Conservation (phyloP, 2,888 invertebrate genomes). For the Azorinus chamasolen region DNA sequence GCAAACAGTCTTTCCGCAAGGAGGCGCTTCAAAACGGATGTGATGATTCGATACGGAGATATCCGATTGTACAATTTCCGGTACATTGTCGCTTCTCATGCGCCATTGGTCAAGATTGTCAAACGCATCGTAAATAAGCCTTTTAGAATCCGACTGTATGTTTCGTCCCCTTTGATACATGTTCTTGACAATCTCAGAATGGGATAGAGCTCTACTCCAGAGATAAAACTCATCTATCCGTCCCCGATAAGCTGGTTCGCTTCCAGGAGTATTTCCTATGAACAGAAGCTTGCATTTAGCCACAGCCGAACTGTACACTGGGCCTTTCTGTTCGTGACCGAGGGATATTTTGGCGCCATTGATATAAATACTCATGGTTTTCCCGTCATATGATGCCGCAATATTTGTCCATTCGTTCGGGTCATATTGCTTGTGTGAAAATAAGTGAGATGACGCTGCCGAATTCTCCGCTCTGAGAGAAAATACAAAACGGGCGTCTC, state of each 20-base stretch:
- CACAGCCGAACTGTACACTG: constrained; percentile 61
- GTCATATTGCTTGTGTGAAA: constrained; percentile 63
- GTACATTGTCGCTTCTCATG: constrained; percentile 26
- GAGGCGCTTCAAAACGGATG: constrained; percentile 71
- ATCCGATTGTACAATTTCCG: constrained; percentile 60
- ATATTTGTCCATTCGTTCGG: constrained; percentile 76
- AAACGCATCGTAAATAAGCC: constrained; percentile 65
- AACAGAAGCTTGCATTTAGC: constrained; percentile 70
- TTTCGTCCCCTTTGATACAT: constrained; percentile 32
- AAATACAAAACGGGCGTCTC: constrained; percentile 70
- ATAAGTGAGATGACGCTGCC: constrained; percentile 48
- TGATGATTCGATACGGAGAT: constrained; percentile 59
- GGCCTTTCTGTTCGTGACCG: constrained; percentile 66
- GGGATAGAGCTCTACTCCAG: constrained; percentile 70
- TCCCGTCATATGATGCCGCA: constrained; percentile 75
- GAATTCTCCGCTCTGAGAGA: constrained; percentile 70
- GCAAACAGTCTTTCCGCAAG: constrained; percentile 83
- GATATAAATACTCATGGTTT: constrained; percentile 72
- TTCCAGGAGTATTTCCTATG: constrained; percentile 70
- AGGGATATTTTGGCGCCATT: constrained; percentile 75
- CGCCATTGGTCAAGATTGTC: constrained; percentile 67
- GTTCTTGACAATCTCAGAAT: constrained; percentile 67
- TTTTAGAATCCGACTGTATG: constrained; percentile 4
- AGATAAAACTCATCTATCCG: constrained; percentile 72
- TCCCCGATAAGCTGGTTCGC: constrained; percentile 71